Conservation (phyloP, 2,113 vertebrate genomes). For the Hypocryptadius cinnamomeus region DNA sequence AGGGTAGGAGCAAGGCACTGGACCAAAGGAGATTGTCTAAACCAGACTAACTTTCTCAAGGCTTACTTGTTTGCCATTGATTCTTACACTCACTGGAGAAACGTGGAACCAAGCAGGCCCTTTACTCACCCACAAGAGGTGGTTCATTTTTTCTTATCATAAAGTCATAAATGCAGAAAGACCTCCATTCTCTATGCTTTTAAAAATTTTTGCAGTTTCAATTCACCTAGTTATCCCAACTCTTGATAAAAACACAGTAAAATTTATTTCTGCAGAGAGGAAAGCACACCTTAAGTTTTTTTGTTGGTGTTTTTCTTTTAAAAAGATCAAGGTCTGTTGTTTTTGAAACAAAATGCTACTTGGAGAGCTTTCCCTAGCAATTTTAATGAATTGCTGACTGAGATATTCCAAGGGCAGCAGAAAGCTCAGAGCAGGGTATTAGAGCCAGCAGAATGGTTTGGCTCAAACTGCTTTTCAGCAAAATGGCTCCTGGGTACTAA, state of each 20-base stretch:
- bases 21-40: background rate
- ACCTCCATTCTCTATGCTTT: background rate
- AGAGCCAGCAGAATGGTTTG: background rate
- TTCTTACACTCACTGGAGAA: background rate
- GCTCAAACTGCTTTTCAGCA: background rate
- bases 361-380: background rate
- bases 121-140: background rate
- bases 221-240: background rate
- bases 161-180: background rate
- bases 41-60: background rate
- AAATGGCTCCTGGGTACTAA: background rate
- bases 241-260: background rate
- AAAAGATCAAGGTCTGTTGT: background rate
- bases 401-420: background rate
- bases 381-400: background rate
- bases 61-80: background rate
- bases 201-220: background rate
- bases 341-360: background rate
- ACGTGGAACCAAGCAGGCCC: background rate
- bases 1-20: background rate
- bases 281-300: background rate
- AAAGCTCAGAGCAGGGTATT: background rate
- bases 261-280: background rate
- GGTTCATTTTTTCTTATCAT: background rate
- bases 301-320: background rate